Base-by-base conservation (phyloP, 1,140 invertebrate species). In the Drosophila varians region DNA sequence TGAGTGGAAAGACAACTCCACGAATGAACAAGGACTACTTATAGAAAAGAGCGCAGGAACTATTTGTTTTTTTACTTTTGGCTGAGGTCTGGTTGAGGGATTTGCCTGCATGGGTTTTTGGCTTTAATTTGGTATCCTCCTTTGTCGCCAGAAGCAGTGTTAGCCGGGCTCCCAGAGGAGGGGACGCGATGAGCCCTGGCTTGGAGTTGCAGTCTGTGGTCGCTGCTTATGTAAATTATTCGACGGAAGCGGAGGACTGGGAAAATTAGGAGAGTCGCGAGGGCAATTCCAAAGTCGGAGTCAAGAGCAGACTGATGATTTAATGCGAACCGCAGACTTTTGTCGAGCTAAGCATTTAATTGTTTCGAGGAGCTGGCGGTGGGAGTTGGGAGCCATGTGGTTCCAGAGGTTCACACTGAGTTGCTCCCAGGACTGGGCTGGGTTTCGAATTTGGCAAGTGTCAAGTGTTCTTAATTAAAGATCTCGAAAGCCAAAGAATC, bases 141-240 rank as follows among this genome's bases (percentile, higher is more conserved):
- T 57, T 77, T 54, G 19, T 73, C 56, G 36, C 78, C 51, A 52
- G 40, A 48, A 42, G 31, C 43, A 42, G 69, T 26, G 70, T 21
- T 31, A 57, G 38, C 42, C 42, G 46, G 47, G 47, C 52, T 56
- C 21, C 11, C n/a, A n/a, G n/a, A 28, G n/a, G 34, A 16, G 28
- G 28, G 28, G 1, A 9, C 28, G 28, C 28, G 28, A 31, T 31
- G 43, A 21, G 21, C n/a, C 19, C n/a, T 9, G 19, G 9, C 28
- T 31, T 11, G 34, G 45, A 53, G 82, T 51, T 80, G 82, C 80
- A 87, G 73, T 77, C 72, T 74, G 73, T 58, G 77, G 77, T 74
- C 53, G 82, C 82, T 88, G 83, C 83, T 86, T 86, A 87, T 87
- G 83, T 87, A 87, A 87, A 87, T 87, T 88, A 86, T 86, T 86